phyloP scores from a whole-genome alignment of 1,140 invertebrate species.

The Drosophila neocordata region DNA sequence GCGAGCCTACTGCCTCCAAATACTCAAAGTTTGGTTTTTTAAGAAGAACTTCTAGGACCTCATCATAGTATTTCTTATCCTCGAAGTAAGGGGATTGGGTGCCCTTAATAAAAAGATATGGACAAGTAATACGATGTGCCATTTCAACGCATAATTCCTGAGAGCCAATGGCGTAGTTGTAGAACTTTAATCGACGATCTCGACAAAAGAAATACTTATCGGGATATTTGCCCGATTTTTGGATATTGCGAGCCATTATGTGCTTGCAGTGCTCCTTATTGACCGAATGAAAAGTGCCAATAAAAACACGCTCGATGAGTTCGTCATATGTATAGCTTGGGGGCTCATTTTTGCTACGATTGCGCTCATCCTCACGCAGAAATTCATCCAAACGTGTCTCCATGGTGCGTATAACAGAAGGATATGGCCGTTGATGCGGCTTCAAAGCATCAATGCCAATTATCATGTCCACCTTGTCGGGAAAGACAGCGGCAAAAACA shows the following conservation, averaged over 20 bases:
- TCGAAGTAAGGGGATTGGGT: conserved; percentile 85
- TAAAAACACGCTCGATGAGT: conserved; percentile 84
- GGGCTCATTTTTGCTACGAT: conserved; percentile 83
- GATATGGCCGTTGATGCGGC: conserved; percentile 82
- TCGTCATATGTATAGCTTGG: conserved; percentile 86
- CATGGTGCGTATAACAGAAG: conserved; percentile 63
- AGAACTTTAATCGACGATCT: conserved; percentile 85
- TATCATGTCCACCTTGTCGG: conserved; percentile 85
- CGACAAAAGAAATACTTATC: conserved; percentile 86
- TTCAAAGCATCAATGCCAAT: conserved; percentile 87
- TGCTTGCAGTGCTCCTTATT: conserved; percentile 84
- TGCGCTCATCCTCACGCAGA: conserved; percentile 83
- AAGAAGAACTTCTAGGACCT: conserved; percentile 84
- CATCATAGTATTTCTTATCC: conserved; percentile 84
- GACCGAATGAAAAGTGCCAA: conserved; percentile 84
- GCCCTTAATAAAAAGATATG: conserved; percentile 86
- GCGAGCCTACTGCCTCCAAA: conserved; percentile 86
- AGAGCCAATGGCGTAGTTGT: conserved; percentile 83
- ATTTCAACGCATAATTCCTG: conserved; percentile 84
- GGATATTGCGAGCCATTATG: conserved; percentile 85
- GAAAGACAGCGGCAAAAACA: conserved; percentile 85
- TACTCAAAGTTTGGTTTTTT: conserved; percentile 86
- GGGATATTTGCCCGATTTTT: conserved; percentile 84
- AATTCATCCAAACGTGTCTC: conserved; percentile 84
- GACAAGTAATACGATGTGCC: conserved; percentile 84